Evolutionary conservation across 2,888 invertebrate genomes (phyloP), one percentile per base, ranked within the genome.

Genomic region (Agapetus fuscipes): DNA sequence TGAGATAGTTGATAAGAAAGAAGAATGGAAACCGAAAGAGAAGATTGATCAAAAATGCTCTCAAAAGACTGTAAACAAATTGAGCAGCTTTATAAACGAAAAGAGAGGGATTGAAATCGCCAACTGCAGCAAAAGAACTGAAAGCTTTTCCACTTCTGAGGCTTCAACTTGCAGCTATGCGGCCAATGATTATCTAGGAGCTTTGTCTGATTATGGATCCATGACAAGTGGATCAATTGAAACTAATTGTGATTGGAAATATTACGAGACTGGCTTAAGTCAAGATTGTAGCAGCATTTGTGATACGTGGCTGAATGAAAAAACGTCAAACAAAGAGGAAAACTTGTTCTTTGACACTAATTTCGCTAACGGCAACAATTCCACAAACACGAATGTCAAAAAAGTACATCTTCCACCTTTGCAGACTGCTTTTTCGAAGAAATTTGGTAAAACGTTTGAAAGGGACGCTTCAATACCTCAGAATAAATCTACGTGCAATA

Each of bases 271-370:
- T 12, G 12, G 20, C 25, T 14, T 13, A 15, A 25, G n/a, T 14
- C 9, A n/a, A 3, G 12, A 32, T 16, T 13, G 11, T 13, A 32
- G 12, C 11, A 12, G 14, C 14, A 27, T 7, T 17, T 2, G 9
- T 6, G 68, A 68, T 41, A 65, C 64, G 41, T 69, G 68, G 2
- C 51, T 68, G 6, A 57, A 53, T 24, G 43, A 46, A 33, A 42
- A 42, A 25, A 28, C 25, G 30, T 57, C 66, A 39, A 65, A 65
- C 46, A 59, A 53, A 3, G 64, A 64, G 5, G 54, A 54, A 44
- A 60, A 34, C n/a, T 25, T 43, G 3, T 41, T 43, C 17, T 37
- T 34, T 17, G 37, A 38, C 28, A 38, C 30, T 14, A 34, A 37
- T 16, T 38, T 37, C 14, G 29, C 37, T 2, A 43, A 36, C 17